Conservation (phyloP, 2,888 invertebrate genomes). For the Abrostola tripartita region DNA sequence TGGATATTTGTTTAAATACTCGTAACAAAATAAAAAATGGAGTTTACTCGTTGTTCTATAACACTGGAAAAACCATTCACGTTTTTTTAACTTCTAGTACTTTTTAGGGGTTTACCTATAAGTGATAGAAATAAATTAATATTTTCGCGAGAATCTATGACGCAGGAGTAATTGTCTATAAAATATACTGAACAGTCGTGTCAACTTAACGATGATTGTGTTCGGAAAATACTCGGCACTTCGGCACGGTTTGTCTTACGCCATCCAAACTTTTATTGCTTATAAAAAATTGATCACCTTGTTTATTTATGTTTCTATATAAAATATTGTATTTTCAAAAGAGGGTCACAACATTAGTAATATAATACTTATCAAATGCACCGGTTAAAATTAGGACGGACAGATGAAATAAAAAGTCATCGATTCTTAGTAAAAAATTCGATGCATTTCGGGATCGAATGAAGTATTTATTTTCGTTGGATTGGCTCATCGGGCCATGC, state of each 20-base stretch:
- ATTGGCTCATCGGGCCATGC: constrained; percentile 83
- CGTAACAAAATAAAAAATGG: constrained; percentile 25
- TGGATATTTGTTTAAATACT: constrained; percentile 41
- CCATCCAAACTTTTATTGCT: constrained; percentile 70
- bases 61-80: too few species aligned
- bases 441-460: constrained; percentile 73
- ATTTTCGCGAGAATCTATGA: constrained; percentile 19
- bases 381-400: constrained; percentile 63
- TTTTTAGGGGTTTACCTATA: background rate
- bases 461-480: constrained; percentile 82
- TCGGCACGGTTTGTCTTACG: constrained; percentile 59
- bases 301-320: constrained; percentile 62
- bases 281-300: constrained; percentile 68
- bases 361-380: constrained; percentile 61
- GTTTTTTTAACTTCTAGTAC: background rate
- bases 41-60: background rate
- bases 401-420: constrained; percentile 75
- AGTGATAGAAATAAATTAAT: constrained; percentile 7
- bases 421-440: constrained; percentile 73
- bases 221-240: constrained; percentile 62
- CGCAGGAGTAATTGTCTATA: constrained; percentile 52
- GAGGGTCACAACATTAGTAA: constrained; percentile 68
- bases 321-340: constrained; percentile 62
- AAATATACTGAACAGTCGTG: constrained; percentile 54
- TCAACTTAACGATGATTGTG: constrained; percentile 77